Base-by-base conservation (phyloP, 2,113 vertebrate species). In the Saguinus imperator region DNA sequence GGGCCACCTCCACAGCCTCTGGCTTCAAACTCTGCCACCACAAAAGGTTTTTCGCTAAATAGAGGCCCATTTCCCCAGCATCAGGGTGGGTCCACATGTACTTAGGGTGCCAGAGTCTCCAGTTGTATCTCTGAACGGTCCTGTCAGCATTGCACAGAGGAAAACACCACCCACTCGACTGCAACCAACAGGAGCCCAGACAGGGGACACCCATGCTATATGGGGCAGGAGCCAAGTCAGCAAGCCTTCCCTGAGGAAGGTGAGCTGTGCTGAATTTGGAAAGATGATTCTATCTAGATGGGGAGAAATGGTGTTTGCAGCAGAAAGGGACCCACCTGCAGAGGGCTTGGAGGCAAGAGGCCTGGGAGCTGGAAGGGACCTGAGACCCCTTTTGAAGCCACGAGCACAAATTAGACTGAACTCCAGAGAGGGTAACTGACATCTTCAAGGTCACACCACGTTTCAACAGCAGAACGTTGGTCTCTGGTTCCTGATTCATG, bases 141-240 rank as follows among this genome's bases (percentile, higher is more conserved):
- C 75, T 3, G 2, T 37, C 8, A 43, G 21, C 20, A 1, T 50
- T 40, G 50, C 76, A 50, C 1, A 40, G 61, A n/a, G 37, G 81
- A 72, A 48, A 70, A 20, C 35, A 1, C 35, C 48, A n/a, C 64
- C n/a, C 57, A 66, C 80, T 32, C 16, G 6, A 4, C 13, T 3
- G 68, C 25, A 43, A 16, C 70, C 40, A 20, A 0, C 4, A 1
- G 57, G 35, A 43, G 20, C 35, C 76, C 83, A 14, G 29, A 12
- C 32, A 7, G 4, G 17, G 48, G n/a, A 57, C 2, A 0, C 32
- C 35, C 23, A 13, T 0, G 9, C 61, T 72, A 32, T 35, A 1
- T 5, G 0, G 55, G 35, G 16, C 37, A 20, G 75, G 17, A 23
- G 5, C n/a, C 10, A 0, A 23, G 43, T 12, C 52, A 35, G 43